Evolutionary conservation across 2,888 invertebrate genomes (phyloP), one percentile per base, ranked within the genome.

Genomic region (Spodoptera picta): DNA sequence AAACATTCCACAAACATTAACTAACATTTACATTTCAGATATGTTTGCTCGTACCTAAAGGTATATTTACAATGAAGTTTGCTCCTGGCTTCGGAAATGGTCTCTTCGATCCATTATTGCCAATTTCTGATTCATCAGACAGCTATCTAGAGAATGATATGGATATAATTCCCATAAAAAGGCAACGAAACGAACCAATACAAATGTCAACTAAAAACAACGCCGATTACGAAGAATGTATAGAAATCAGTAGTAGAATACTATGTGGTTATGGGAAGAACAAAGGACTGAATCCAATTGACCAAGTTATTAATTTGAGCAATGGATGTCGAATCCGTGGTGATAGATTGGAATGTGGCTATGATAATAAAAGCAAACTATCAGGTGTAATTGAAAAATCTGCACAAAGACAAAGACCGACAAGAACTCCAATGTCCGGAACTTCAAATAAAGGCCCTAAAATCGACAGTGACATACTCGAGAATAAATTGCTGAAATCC

Each of bases 301-400:
- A 75, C 4, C 69, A 82, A 50, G 47, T 79, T 11, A 60, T 81
- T 23, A 80, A 90, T 48, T 46, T 89, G 4, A 86, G 84, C 5
- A 85, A 89, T 54, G 90, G 87, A 1, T 93, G 93, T 67, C 76
- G 77, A 41, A 53, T 83, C 36, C 86, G 87, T 11, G 86, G 84
- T 12, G 85, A 88, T n/a, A 89, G 93, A 77, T 73, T 93, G 53
- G 92, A 93, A 83, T 93, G 93, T 79, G 92, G 92, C 4, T 93
- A 93, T 72, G 51, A 75, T 3, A 65, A 50, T 11, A 63, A 11
- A 10, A 36, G 47, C 1, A 59, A 52, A 59, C 41, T 2, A n/a
- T 52, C 56, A 42, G 4, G 0, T 6, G 3, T 27, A 36, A 9
- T 7, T 36, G 7, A 36, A 36, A 36, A 36, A 9, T 7, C 9